Conservation (phyloP, 2,888 invertebrate genomes). For the Leptopilina syphax region DNA sequence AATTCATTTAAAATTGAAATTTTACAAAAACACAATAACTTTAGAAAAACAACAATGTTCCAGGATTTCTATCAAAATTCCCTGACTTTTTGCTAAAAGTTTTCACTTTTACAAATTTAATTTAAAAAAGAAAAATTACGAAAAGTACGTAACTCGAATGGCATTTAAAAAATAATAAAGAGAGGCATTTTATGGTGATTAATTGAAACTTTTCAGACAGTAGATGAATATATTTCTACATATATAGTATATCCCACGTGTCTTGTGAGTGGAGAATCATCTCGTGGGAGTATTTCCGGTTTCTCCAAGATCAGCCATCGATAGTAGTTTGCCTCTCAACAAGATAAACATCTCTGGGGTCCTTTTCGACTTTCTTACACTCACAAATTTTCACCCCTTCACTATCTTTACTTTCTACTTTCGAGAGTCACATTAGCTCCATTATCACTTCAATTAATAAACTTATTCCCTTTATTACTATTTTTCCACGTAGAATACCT, state of each 20-base stretch:
- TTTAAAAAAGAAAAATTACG: too few relatives aligned
- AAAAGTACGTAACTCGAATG: not conserved
- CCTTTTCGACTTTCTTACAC: not conserved
- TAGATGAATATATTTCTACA: not conserved
- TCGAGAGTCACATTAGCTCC: not conserved
- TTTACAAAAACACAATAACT: too few relatives aligned
- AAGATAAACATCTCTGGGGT: slow-evolving; percentile 34
- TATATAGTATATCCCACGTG: slow-evolving; percentile 8
- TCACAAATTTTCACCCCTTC: not conserved
- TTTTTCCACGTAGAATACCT: not conserved
- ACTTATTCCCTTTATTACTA: not conserved
- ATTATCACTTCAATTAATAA: slow-evolving; percentile 28
- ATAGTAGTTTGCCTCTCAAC: slow-evolving; percentile 17
- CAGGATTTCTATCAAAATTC: too few relatives aligned
- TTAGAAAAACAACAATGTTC: too few relatives aligned
- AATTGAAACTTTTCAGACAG: slow-evolving; percentile 22
- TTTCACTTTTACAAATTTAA: too few relatives aligned
- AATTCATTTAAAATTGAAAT: too few relatives aligned
- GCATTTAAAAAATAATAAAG: not conserved
- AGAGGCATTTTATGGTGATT: slow-evolving; percentile 20
- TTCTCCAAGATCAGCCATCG: slow-evolving; percentile 19
- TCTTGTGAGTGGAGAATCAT: slow-evolving; percentile 22
- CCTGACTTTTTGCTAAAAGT: too few relatives aligned
- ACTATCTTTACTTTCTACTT: not conserved
- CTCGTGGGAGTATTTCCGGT: slow-evolving; percentile 33